These are phyloP conservation scores for Gymnoscopelus microlampas DNA, from an alignment of 2,797 vertebrate species.

Conservation along the genomic window DNA sequence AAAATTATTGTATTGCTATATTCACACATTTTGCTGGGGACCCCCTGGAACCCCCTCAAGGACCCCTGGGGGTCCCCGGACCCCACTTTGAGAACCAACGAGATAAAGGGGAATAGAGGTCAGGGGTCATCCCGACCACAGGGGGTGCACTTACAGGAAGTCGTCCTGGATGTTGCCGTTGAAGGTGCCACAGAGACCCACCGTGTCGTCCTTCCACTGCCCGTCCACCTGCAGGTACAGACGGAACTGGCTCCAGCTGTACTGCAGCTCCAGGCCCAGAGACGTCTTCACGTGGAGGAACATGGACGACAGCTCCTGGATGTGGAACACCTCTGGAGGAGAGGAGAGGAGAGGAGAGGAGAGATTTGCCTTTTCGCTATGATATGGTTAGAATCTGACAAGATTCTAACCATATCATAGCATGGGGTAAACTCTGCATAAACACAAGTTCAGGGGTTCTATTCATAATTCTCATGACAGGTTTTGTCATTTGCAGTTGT, in stretches of 20 bases:
- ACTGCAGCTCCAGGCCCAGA: constrained; percentile 88
- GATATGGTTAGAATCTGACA: too few species aligned
- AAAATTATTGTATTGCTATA: too few species aligned
- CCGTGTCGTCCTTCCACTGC: constrained; percentile 89
- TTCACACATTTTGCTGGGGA: too few species aligned
- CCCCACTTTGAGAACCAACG: too few species aligned
- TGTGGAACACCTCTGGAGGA: constrained; percentile 87
- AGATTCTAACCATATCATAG: too few species aligned
- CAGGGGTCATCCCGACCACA: constrained; percentile 23
- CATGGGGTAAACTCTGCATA: too few species aligned
- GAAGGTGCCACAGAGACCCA: constrained; percentile 96
- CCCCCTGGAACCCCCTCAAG: too few species aligned
- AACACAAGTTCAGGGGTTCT: too few species aligned
- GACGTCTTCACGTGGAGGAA: constrained; percentile 90
- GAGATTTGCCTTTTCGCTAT: too few species aligned
- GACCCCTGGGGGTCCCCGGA: too few species aligned
- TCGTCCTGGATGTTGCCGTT: constrained; percentile 97
- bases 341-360: background rate
- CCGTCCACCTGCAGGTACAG: constrained; percentile 90
- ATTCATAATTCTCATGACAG: too few species aligned
- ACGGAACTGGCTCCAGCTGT: constrained; percentile 88
- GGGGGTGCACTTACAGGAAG: constrained; percentile 87
- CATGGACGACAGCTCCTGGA: constrained; percentile 90
- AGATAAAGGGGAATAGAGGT: constrained; percentile 23
- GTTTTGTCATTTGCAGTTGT: too few species aligned